phyloP scores from a whole-genome alignment of 1,140 invertebrate genomes.

The Hypsibius dujardini region DNA sequence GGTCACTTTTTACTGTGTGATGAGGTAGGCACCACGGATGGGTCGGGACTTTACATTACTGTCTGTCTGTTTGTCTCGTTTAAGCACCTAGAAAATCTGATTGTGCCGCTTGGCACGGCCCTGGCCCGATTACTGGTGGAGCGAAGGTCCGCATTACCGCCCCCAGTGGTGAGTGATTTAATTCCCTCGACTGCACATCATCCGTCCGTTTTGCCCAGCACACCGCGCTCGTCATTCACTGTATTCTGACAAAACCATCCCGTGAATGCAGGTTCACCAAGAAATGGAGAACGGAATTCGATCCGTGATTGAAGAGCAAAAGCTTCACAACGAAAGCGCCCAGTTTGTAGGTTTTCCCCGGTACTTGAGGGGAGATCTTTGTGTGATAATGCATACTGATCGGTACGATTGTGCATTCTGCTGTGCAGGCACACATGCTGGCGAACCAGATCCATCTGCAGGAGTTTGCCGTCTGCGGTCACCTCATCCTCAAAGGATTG shows the following conservation, averaged over 20 bases:
- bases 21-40: no score
- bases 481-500: neutral
- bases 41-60: no score
- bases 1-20: no score
- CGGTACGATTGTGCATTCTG: neutral
- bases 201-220: no score
- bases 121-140: neutral
- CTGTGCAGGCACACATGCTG: neutral
- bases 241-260: no score
- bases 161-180: no score
- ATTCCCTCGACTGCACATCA: no score
- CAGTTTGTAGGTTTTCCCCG: neutral
- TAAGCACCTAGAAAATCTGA: neutral
- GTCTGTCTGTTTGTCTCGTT: neutral
- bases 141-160: neutral
- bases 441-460: conserved; percentile 5
- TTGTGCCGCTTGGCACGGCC: neutral
- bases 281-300: neutral
- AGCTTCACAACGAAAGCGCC: neutral
- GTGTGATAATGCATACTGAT: no score
- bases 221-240: no score
- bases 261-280: neutral
- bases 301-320: neutral
- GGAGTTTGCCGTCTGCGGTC: conserved; percentile 8
- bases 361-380: no score